phyloP scores from a whole-genome alignment of 2,797 vertebrate species.

The Alectoris magna region DNA sequence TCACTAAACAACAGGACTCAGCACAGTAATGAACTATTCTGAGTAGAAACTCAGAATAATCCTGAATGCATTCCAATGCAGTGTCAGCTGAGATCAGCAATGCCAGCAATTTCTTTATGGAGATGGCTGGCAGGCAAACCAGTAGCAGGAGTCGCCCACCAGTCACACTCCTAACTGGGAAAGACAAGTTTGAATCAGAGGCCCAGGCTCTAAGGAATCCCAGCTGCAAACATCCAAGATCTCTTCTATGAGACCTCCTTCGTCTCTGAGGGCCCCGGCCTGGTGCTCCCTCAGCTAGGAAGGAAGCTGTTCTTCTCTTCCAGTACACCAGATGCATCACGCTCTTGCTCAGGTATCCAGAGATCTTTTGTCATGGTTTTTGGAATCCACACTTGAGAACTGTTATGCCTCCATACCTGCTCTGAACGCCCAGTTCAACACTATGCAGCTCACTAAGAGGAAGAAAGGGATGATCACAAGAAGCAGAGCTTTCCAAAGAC shows the following conservation, averaged over 20 bases:
- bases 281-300: background rate
- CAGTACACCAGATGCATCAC: background rate
- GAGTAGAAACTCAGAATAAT: background rate
- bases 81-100: background rate
- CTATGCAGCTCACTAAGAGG: background rate
- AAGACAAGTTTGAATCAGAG: background rate
- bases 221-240: background rate
- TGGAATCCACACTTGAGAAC: rapidly evolving
- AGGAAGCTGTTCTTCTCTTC: background rate
- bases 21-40: background rate
- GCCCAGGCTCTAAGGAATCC: background rate
- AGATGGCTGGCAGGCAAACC: background rate
- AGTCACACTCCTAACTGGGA: background rate
- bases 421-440: background rate
- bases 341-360: background rate
- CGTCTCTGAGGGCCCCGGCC: background rate
- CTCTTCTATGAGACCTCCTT: background rate
- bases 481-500: background rate
- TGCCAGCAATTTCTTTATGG: background rate
- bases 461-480: background rate
- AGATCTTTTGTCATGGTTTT: background rate
- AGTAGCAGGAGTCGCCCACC: background rate
- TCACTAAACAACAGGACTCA: background rate
- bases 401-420: background rate
- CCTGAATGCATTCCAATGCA: background rate